A percentile compares a stretch with the other conserved stretches of the same genome.
phyloP scores from a whole-genome alignment of 2,888 invertebrate species.

The Dolichomitus sp. region DNA sequence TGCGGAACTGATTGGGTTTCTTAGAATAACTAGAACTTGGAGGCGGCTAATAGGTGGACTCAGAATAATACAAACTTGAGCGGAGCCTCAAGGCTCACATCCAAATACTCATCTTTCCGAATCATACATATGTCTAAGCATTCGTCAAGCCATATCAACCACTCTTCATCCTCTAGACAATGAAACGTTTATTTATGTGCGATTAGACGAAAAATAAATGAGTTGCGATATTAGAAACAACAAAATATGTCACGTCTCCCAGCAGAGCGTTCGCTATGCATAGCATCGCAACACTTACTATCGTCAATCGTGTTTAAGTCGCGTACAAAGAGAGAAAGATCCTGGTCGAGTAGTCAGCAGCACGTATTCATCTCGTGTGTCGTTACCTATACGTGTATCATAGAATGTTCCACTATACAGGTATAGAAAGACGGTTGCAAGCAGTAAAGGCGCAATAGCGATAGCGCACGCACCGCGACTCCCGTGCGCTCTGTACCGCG shows the following conservation, averaged over 20 bases:
- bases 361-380: slow-evolving; percentile 61
- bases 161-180: slow-evolving; percentile 2
- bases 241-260: slow-evolving; percentile 20
- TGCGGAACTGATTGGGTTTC: too few species aligned
- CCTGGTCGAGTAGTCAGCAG: slow-evolving; percentile 55
- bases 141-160: not conserved
- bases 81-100: too few species aligned
- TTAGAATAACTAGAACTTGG: too few species aligned
- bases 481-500: slow-evolving; percentile 61
- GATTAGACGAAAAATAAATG: slow-evolving; percentile 38
- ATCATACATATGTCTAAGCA: not conserved
- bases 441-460: slow-evolving; percentile 27
- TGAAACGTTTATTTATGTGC: slow-evolving; percentile 12
- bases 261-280: slow-evolving; percentile 20
- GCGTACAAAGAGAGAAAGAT: slow-evolving; percentile 49
- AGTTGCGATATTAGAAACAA: not conserved
- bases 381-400: slow-evolving; percentile 37
- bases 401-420: not conserved
- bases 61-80: too few species aligned
- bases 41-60: too few species aligned
- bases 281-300: slow-evolving; percentile 29
- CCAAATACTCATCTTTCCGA: too few species aligned
- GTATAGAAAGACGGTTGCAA: not conserved
- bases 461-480: slow-evolving; percentile 65
- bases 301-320: slow-evolving; percentile 52